phyloP scores from a whole-genome alignment of 2,113 vertebrate genomes.

The zebrafish (Danio rerio) region GRCz12tu NC_133196.1:39334001-39334500 shows the following conservation, averaged over 20 bases:
- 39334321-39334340: constrained; percentile 26
- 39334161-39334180: neutral
- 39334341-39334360: constrained; percentile 5
- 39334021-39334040: too few species aligned
- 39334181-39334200: neutral
- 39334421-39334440: constrained; percentile 23
- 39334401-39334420: constrained; percentile 22
- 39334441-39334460: constrained; percentile 32
- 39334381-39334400: constrained; percentile 35
- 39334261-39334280: constrained; percentile 27
- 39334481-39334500: constrained; percentile 1
- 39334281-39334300: constrained; percentile 42
- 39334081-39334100: too few species aligned
- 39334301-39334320: constrained; percentile 35
- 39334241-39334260: constrained; percentile 24
- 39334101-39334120: too few species aligned
- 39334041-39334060: too few species aligned
- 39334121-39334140: too few species aligned
- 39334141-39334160: neutral
- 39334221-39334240: neutral
- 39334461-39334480: constrained; percentile 32
- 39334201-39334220: constrained; percentile 29
- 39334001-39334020: too few species aligned
- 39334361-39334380: constrained; percentile 18
- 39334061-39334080: too few species aligned